Conservation (phyloP, 2,113 vertebrate species). For the Neogobius melanostomus region DNA sequence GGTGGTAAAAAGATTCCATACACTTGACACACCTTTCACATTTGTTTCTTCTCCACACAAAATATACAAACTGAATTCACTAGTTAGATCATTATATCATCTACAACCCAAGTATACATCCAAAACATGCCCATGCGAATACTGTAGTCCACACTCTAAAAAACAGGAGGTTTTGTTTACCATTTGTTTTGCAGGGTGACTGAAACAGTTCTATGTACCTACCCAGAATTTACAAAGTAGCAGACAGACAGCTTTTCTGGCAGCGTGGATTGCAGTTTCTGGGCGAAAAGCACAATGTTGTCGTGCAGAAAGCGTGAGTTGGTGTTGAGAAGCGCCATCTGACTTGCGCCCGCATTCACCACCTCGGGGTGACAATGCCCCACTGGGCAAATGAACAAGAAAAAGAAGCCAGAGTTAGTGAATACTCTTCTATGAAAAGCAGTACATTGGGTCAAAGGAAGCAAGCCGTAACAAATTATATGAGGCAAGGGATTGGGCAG, state of each 20-base stretch:
- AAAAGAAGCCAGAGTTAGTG: neutral
- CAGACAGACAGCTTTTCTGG: constrained; percentile 88
- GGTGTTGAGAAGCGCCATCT: constrained; percentile 96
- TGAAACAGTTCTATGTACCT: constrained; percentile 28
- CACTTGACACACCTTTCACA: no score
- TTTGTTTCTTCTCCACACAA: no score
- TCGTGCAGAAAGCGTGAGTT: constrained; percentile 96
- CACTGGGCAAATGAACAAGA: constrained; percentile 69
- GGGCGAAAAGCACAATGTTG: constrained; percentile 90
- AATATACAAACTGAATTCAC: no score
- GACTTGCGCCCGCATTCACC: constrained; percentile 83
- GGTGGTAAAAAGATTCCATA: no score
- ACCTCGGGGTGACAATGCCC: constrained; percentile 95
- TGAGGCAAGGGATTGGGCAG: neutral
- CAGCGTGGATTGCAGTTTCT: constrained; percentile 85
- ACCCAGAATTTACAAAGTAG: constrained; percentile 99
- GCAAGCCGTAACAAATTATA: neutral
- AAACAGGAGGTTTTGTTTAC: neutral
- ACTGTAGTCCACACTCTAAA: neutral
- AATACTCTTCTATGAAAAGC: neutral
- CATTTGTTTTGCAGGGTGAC: neutral
- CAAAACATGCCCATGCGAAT: neutral
- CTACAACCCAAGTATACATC: neutral
- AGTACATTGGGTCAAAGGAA: constrained; percentile 1
- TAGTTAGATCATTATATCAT: no score